Percentiles rank a stretch among this genome's conserved stretches.
phyloP scores from a whole-genome alignment of 2,888 invertebrate genomes.

The Hypomecis atomaria region DNA sequence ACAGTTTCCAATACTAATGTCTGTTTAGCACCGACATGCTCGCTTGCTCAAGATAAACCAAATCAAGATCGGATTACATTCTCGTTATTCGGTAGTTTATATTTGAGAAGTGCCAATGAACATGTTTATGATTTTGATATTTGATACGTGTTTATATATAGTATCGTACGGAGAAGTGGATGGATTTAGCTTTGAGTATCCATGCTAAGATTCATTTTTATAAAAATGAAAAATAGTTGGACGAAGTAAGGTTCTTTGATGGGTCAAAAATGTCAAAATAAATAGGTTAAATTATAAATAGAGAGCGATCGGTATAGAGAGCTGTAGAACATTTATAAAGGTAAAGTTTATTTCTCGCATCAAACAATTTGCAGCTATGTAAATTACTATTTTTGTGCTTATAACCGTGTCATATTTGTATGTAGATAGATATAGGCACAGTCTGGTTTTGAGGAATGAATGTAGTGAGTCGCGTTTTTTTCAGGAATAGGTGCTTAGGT shows the following conservation, averaged over 20 bases:
- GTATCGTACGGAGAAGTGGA: neutral
- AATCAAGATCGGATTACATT: conserved; percentile 40
- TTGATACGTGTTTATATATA: conserved; percentile 20
- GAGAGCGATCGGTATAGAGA: neutral
- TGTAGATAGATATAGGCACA: too few relatives aligned
- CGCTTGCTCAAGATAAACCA: conserved; percentile 29
- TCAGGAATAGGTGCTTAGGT: too few relatives aligned
- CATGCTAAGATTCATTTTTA: neutral
- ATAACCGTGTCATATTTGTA: too few relatives aligned
- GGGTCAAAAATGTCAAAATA: neutral
- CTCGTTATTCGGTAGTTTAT: conserved; percentile 36
- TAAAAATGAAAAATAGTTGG: too few relatives aligned
- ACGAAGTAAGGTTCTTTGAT: too few relatives aligned
- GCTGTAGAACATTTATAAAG: too few relatives aligned
- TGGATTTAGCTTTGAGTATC: neutral
- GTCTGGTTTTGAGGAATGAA: too few relatives aligned
- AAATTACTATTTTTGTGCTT: too few relatives aligned
- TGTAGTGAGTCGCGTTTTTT: too few relatives aligned
- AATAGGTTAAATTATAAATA: neutral
- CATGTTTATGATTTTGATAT: conserved; percentile 27
- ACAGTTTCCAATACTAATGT: conserved; percentile 23
- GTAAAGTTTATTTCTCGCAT: too few relatives aligned
- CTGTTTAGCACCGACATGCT: conserved; percentile 26
- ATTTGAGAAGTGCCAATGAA: conserved; percentile 32
- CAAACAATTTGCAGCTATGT: too few relatives aligned